Base-by-base conservation (phyloP, 2,113 vertebrate species). In the Podarcis cretensis region DNA sequence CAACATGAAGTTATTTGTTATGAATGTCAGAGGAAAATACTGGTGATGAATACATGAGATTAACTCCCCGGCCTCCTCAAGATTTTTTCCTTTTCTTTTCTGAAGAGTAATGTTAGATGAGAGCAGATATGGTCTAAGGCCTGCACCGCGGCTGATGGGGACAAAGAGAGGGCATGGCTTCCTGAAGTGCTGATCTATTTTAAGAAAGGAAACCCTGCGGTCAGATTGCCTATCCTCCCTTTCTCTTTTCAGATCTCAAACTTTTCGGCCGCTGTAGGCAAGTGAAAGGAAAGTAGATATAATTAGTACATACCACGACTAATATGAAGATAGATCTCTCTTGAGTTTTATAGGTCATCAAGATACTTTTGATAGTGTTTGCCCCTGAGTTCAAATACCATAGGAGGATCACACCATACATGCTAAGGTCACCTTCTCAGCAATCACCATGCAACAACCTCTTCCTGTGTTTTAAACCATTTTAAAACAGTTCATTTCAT, bases 251-350 rank as follows among this genome's bases (percentile, higher is more conserved):
- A 87, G 27, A 76, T 73, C 12, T 74, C 88, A 89, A 84, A 87
- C 82, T 87, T 0, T 2, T 71, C 84, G 87, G 54, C 63, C 88
- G 80, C 65, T 82, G 84, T 86, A 91, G 87, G 95, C 93, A 94
- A 91, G 87, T 66, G 81, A 89, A 94, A 94, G 87, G 85, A 93
- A 90, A 86, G 88, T 90, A 87, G 65, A 91, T 93, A 91, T 88
- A 95, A 80, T 91, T 92, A 94, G 89, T 89, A 89, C 91, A 94
- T 95, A 77, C 81, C 89, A 68, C 6, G 40, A 80, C 79, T 92
- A 88, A 84, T 94, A 91, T 93, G 59, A 91, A 92, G 89, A 93
- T 93, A 94, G 90, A 73, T 91, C 94, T 92, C 65, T 92, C 88
- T 77, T 92, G 59, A 63, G 59, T 63, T 81, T 54, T 87, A 69